Base-by-base conservation (phyloP, 30 jellyfish, hydroid and myxozoan species). In the Aurelia sp. region DNA sequence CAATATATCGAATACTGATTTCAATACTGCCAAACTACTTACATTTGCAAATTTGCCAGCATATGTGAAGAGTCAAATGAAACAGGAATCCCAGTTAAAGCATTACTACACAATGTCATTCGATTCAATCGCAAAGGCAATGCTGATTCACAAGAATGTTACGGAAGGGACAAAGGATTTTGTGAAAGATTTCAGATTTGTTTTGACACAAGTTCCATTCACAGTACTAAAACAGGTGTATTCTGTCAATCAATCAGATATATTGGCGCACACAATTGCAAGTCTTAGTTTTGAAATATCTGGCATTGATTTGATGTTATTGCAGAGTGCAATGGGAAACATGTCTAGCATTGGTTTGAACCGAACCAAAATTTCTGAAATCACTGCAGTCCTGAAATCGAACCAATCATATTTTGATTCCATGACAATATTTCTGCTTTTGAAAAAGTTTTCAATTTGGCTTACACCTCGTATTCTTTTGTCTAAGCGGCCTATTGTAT, bases 31-130 rank as follows among this genome's bases (percentile, higher is more conserved):
- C 20, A 47, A 47, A 47, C 4, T 4, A 4, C 6, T 72, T 22
- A 18, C 17, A 20, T 47, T 72, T 27, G 63, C 52, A 10, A 4
- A 2, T 3, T 27, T 72, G 21, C 68, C 83, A 47, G 41, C 83
- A 18, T 72, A 41, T 55, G 64, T 72, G 20, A 82, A 82, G 51
- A 50, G 18, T 30, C 41, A 37, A 35, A 27, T 69, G 66, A 53
- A 53, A 17, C 41, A 35, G 30, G 70, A 3, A 3, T 47, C 30
- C 17, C 63, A 23, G 20, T 52, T 33, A 7, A 72, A 72, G 70
- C 83, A 72, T 33, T 22, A 35, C 21, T 47, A 72, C 4, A 72
- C 69, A n/a, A 72, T 72, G 83, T 72, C 83, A 52, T 72, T 72
- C 22, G 27, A 72, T 18, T 72, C 64, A 5, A 19, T 22, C 0